Conservation (phyloP, 2,888 invertebrate genomes). For the Apotomis betuletana region DNA sequence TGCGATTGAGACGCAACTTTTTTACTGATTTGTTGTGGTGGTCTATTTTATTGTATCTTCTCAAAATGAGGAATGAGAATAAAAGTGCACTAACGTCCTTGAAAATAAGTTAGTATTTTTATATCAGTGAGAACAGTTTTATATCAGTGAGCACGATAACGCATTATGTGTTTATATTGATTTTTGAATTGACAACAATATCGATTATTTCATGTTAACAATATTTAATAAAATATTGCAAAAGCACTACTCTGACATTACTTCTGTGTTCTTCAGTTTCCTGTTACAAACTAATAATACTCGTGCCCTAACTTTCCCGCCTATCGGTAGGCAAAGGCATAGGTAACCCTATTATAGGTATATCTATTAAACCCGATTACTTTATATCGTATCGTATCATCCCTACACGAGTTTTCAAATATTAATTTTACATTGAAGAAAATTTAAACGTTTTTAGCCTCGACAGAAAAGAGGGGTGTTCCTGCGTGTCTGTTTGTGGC, state of each 20-base stretch:
- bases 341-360: too few species aligned
- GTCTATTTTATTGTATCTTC: background rate
- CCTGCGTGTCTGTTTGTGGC: too few species aligned
- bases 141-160: too few species aligned
- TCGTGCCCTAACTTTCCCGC: constrained; percentile 16
- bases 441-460: too few species aligned
- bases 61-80: too few species aligned
- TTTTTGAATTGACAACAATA: too few species aligned
- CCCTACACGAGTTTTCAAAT: background rate
- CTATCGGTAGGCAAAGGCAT: background rate
- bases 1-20: background rate
- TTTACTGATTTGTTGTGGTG: background rate
- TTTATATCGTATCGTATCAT: background rate
- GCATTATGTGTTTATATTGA: too few species aligned
- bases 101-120: too few species aligned
- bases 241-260: constrained; percentile 1
- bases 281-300: constrained; percentile 36
- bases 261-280: constrained; percentile 28
- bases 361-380: background rate
- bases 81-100: too few species aligned
- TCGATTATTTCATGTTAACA: too few species aligned
- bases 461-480: too few species aligned
- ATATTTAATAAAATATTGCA: background rate
- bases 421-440: background rate
- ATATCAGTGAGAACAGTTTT: too few species aligned